Evolutionary conservation across 2,888 invertebrate genomes (phyloP), one percentile per base, ranked within the genome.

Genomic region (Lissocephala sabroskyi): DNA sequence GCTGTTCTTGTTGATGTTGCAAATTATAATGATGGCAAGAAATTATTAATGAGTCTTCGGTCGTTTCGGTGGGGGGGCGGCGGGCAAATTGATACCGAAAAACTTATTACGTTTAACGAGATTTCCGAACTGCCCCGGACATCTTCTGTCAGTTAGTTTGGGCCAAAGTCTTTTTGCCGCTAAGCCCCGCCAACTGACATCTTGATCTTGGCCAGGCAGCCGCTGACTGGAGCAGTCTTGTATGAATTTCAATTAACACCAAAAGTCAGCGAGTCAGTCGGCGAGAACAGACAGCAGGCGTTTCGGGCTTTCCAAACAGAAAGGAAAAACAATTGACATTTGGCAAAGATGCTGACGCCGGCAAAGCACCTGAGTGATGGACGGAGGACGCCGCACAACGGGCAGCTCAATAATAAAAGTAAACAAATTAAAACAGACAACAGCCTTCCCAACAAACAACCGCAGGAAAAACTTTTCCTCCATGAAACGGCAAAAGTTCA

Each of bases 381-480:
- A 6, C 14, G 10, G 40, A 18, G 30, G 39, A 42, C 19, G 33
- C 35, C 52, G 45, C 18, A 28, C 43, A 41, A n/a, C 41, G 44
- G 52, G 59, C 64, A 75, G 75, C 75, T 71, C 71, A 75, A 73
- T 73, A 71, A 67, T 67, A 74, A 74, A 75, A 71, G 75, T 63
- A 73, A 73, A 75, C 75, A 73, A 73, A 73, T 75, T 75, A 73
- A 73, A 73, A 75, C 71, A 74, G 75, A 73, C 71, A 67, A 65
- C 62, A 58, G 57, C 10, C 49, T 45, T 45, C 51, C 40, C 45
- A 67, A 59, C 23, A 61, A 54, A 55, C 62, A 59, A 56, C 62
- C 65, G 49, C 66, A 66, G 35, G 35, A 42, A 52, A 60, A 61
- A 61, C 51, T 75, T 73, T 65, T 36, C 47, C 65, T 63, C 58